phyloP scores from a whole-genome alignment of 2,888 invertebrate species.

The Andrena fulva region DNA sequence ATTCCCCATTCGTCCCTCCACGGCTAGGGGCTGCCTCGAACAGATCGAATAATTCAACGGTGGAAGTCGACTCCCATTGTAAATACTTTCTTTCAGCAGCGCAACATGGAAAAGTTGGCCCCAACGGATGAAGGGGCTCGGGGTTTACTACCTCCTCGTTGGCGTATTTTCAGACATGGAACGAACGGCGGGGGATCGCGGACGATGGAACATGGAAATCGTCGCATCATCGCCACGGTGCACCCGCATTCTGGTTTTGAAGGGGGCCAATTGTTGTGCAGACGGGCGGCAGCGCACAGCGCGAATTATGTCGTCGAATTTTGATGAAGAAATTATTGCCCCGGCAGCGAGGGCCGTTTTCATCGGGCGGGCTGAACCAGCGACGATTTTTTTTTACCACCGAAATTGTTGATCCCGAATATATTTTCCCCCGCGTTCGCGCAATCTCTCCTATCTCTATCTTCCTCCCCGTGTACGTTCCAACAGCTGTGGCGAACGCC shows the following conservation, averaged over 20 bases:
- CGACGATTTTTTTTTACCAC: slow-evolving; percentile 23
- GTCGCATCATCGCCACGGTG: slow-evolving; percentile 13
- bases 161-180: slow-evolving; percentile 21
- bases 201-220: slow-evolving; percentile 58
- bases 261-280: slow-evolving; percentile 58
- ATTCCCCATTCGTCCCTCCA: neutral
- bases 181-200: neutral
- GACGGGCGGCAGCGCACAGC: slow-evolving; percentile 27
- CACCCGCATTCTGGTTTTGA: slow-evolving; percentile 50
- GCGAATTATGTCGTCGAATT: slow-evolving; percentile 64
- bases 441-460: slow-evolving; percentile 14
- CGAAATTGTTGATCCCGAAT: slow-evolving; percentile 34
- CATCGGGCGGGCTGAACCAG: slow-evolving; percentile 9
- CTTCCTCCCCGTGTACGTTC: neutral
- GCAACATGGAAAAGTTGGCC: neutral
- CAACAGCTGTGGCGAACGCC: neutral
- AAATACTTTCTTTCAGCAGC: neutral
- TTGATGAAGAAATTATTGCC: slow-evolving; percentile 65
- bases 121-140: neutral
- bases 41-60: neutral
- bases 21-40: neutral
- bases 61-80: no score
- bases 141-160: slow-evolving; percentile 8
- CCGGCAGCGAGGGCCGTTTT: slow-evolving; percentile 10
- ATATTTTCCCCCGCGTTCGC: slow-evolving; percentile 30